These are phyloP conservation scores for Alligator mississippiensis DNA, from an alignment of 2,113 vertebrate genomes.

Conservation along the genomic window DNA sequence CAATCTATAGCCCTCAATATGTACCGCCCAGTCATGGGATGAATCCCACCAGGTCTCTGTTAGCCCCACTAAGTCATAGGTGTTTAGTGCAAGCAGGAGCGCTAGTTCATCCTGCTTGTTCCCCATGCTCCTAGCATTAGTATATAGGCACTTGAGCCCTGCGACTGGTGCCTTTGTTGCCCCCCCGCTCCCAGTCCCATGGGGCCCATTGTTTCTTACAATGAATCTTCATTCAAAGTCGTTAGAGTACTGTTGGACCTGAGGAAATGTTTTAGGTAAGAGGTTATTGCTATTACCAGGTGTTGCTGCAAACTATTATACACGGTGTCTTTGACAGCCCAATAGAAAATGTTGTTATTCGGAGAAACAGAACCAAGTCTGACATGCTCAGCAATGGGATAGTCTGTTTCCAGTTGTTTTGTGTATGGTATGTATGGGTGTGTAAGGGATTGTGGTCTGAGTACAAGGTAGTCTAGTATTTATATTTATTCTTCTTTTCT, in stretches of 20 bases:
- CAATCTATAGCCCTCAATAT: too few species aligned
- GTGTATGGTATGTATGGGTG: neutral
- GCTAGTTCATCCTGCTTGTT: too few species aligned
- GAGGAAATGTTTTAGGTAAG: neutral
- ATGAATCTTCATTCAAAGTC: neutral
- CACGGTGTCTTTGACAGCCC: neutral
- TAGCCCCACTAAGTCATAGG: too few species aligned
- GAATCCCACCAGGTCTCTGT: too few species aligned
- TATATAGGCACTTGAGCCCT: too few species aligned
- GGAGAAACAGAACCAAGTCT: neutral
- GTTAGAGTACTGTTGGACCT: neutral
- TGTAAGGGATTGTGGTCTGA: neutral
- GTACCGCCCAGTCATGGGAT: too few species aligned
- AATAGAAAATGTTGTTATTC: neutral
- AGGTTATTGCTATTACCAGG: neutral
- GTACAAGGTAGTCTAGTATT: neutral
- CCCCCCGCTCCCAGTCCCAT: too few species aligned
- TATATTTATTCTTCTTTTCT: neutral
- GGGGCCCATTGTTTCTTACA: too few species aligned
- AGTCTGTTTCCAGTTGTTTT: neutral
- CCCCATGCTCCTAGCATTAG: too few species aligned
- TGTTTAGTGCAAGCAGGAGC: too few species aligned
- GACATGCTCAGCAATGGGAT: neutral
- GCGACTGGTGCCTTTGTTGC: too few species aligned
- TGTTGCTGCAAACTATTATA: neutral